Conservation (phyloP, 2,797 vertebrate species). For the Spondyliosoma cantharus region DNA sequence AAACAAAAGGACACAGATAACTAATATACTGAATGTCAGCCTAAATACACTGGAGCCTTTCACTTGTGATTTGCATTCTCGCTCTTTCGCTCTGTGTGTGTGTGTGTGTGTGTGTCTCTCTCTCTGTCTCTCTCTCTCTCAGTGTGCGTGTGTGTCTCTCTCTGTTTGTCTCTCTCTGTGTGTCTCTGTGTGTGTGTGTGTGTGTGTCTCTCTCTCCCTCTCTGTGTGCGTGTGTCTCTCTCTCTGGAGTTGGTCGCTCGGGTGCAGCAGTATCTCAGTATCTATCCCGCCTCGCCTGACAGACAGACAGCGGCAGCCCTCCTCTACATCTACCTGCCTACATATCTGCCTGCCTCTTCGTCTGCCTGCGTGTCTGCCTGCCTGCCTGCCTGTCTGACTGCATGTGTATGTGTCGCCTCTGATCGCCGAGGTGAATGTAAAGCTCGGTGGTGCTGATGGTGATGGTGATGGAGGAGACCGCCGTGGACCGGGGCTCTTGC, state of each 20-base stretch:
- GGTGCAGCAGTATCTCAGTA: slow-evolving; percentile 62
- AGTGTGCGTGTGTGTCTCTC: not conserved
- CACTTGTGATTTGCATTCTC: slow-evolving; percentile 26
- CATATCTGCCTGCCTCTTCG: not conserved
- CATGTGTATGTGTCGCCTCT: slow-evolving; percentile 21
- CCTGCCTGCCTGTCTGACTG: not conserved
- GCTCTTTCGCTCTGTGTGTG: slow-evolving; percentile 14
- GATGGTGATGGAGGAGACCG: slow-evolving; percentile 45
- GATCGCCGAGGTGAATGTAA: slow-evolving; percentile 53
- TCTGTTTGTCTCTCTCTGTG: not conserved
- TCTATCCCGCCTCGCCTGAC: slow-evolving; percentile 67
- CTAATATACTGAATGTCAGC: slow-evolving; percentile 13
- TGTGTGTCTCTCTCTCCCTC: not conserved
- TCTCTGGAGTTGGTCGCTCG: slow-evolving; percentile 57
- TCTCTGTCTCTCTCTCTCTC: slow-evolving; percentile 38
- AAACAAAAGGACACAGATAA: not conserved
- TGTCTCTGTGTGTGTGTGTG: not conserved
- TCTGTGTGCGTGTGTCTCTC: slow-evolving; percentile 24
- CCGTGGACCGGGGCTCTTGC: slow-evolving; percentile 58
- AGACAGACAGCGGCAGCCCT: slow-evolving; percentile 51
- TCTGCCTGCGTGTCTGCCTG: not conserved
- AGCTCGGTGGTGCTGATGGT: slow-evolving; percentile 62
- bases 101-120: not conserved
- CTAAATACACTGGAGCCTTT: slow-evolving; percentile 43
- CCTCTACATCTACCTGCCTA: slow-evolving; percentile 24